These are phyloP conservation scores for Maniola hyperantus DNA, from an alignment of 2,888 invertebrate genomes.

Conservation along the genomic window DNA sequence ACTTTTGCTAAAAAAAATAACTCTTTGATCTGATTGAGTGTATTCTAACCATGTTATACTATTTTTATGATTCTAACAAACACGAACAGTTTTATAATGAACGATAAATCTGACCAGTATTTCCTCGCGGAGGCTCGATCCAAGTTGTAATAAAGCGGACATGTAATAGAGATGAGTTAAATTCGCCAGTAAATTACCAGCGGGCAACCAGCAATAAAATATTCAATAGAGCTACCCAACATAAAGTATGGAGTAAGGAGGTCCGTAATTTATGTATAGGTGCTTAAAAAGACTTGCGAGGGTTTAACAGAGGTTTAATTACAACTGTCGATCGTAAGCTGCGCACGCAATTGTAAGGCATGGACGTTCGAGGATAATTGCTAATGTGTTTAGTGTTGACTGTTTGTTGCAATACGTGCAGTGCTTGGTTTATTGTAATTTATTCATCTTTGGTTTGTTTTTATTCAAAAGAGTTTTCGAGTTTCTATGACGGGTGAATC, in stretches of 20 bases:
- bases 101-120: constrained; percentile 8
- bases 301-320: constrained; percentile 44
- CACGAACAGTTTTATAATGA: constrained; percentile 9
- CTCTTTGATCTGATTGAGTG: neutral
- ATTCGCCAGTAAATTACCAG: constrained; percentile 31
- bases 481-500: too few relatives aligned
- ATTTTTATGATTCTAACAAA: neutral
- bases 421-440: constrained; percentile 19
- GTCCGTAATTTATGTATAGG: constrained; percentile 37
- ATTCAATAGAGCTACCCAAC: constrained; percentile 35
- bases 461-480: too few relatives aligned
- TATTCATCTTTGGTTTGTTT: neutral
- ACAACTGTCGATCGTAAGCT: constrained; percentile 40
- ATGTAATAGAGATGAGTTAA: constrained; percentile 34
- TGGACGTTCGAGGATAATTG: constrained; percentile 43
- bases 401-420: constrained; percentile 17
- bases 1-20: too few relatives aligned
- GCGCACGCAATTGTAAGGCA: constrained; percentile 43
- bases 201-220: constrained; percentile 32
- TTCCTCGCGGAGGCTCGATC: constrained; percentile 4
- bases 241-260: constrained; percentile 35
- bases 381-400: constrained; percentile 31
- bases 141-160: constrained; percentile 22
- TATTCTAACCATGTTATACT: neutral
- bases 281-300: constrained; percentile 37